Evolutionary conservation across 2,113 vertebrate genomes (phyloP).

Genomic region (Echinops telfairi): DNA sequence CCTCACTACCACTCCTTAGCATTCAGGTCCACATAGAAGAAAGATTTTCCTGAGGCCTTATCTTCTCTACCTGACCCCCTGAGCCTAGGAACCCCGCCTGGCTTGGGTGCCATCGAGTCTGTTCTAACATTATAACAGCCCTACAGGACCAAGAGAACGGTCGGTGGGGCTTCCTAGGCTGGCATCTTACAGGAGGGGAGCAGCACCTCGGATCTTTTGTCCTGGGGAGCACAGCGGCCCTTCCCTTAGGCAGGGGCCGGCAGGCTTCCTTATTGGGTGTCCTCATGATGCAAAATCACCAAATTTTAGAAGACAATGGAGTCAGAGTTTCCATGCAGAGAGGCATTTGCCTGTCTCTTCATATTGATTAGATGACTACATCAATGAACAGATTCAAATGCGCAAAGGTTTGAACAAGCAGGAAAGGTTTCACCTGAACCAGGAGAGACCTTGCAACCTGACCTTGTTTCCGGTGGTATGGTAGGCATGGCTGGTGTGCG

Average conservation of each 20-base stretch:
- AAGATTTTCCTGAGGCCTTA: neutral
- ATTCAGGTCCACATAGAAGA: neutral
- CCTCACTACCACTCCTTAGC: neutral
- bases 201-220: neutral
- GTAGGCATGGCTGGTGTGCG: neutral
- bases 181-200: neutral
- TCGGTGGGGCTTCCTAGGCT: neutral
- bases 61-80: neutral
- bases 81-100: neutral
- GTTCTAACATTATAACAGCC: too few species aligned
- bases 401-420: neutral
- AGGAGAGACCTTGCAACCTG: neutral
- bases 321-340: neutral
- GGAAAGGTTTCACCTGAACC: slow-evolving; percentile 20
- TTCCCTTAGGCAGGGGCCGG: neutral
- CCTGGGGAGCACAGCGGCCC: neutral
- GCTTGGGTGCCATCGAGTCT: neutral
- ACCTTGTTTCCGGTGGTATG: neutral
- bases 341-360: neutral
- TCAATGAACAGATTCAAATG: neutral
- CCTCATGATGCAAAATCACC: too few species aligned
- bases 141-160: neutral
- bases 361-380: neutral
- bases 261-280: neutral
- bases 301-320: neutral